Base-by-base conservation (phyloP, 2,888 invertebrate genomes). In the Arenicola marina region DNA sequence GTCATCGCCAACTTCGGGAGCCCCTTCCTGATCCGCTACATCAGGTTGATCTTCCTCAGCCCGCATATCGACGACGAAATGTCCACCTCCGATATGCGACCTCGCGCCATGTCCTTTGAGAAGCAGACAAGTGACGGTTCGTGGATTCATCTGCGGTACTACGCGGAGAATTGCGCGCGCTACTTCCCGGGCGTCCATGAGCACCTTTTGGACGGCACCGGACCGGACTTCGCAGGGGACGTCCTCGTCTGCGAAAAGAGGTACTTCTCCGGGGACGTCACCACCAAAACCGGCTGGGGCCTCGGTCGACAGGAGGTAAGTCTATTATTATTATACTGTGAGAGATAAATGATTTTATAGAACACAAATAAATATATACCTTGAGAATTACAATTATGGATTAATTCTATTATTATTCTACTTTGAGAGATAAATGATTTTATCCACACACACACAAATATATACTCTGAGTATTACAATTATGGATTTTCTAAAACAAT, bases 101-200 rank as follows among this genome's bases (percentile, higher is more conserved):
- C 72, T 3, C 24, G 56, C 15, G 67, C 69, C 15, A 63, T 69
- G 51, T 56, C 56, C 1, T 56, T 70, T 46, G 69, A 71, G 51
- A 66, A 56, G 31, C 21, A 63, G 45, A 59, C 15, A 3, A 51
- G 18, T 29, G 11, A 31, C n/a, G 34, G 18, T 18, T 21, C 18
- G 15, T 71, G 69, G 69, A n/a, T 4, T 15, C 62, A 62, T 4
- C 56, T 59, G 56, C 26, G 65, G 45, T 68, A 63, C 45, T 65
- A 63, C 53, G 68, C 71, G 26, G 59, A 62, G 2, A 65, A 60
- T 59, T 71, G 71, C 34, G 32, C 28, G 1, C 7, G 11, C 2
- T 15, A 32, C 1, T 63, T 63, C 24, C 59, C 59, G n/a, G 56
- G 53, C 7, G 46, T 63, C 21, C n/a, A n/a, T n/a, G n/a, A n/a